These are phyloP conservation scores for Panthera leo DNA, from an alignment of 2,113 vertebrate genomes.

Conservation along the genomic window DNA sequence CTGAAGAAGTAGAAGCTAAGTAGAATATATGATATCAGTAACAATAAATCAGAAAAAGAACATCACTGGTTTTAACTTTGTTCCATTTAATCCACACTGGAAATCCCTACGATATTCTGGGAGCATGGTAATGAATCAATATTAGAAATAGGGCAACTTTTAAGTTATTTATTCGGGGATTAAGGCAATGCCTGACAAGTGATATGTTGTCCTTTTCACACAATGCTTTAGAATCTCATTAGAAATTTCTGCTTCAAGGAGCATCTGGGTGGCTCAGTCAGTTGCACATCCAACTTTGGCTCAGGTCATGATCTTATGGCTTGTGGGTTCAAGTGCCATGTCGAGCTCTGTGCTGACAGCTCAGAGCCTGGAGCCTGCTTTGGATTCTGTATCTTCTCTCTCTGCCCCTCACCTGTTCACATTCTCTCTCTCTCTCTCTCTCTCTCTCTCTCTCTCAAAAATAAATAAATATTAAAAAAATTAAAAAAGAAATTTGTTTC, in stretches of 20 bases:
- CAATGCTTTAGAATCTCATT: background rate
- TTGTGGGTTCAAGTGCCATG: no score
- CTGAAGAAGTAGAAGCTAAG: background rate
- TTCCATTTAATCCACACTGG: background rate
- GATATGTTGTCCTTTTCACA: background rate
- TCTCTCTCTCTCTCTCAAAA: no score
- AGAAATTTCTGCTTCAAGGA: background rate
- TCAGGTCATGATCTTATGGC: no score
- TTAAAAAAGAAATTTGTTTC: background rate
- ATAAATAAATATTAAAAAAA: no score
- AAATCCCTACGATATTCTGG: background rate
- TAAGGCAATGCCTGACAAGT: background rate
- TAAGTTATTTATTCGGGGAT: background rate
- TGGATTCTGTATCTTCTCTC: no score
- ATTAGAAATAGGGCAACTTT: background rate
- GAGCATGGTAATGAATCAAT: background rate
- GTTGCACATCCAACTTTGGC: no score
- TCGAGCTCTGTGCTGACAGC: no score
- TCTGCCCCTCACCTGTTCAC: no score
- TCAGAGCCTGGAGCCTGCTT: no score
- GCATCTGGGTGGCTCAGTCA: no score
- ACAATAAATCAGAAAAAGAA: background rate
- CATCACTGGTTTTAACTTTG: background rate
- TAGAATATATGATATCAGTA: background rate
- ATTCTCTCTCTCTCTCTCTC: no score